Percentiles rank a stretch among this genome's conserved stretches.
Conservation (phyloP, 2,888 invertebrate species). For the Microctonus aethiopoides region DNA sequence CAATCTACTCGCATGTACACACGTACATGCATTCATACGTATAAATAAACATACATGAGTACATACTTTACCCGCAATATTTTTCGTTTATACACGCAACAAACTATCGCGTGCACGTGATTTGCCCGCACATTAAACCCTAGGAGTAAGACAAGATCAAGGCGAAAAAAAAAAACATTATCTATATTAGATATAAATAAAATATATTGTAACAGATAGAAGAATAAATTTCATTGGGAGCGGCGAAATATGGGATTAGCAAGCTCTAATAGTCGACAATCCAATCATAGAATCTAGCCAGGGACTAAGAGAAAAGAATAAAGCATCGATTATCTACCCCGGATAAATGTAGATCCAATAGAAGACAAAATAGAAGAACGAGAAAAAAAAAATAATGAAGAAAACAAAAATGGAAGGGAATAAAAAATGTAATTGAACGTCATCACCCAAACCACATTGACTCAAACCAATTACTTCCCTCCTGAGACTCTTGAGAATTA, state of each 20-base stretch:
- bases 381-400: conserved; percentile 22
- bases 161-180: conserved; percentile 23
- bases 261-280: conserved; percentile 45
- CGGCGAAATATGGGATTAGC: conserved; percentile 3
- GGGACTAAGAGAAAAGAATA: conserved; percentile 40
- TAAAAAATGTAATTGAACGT: not conserved
- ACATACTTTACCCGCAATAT: not conserved
- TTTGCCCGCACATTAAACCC: conserved; percentile 8
- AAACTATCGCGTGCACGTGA: conserved; percentile 2
- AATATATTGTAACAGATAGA: not conserved
- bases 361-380: conserved; percentile 24
- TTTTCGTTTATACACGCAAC: not conserved
- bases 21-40: not conserved
- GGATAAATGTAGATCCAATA: conserved; percentile 23
- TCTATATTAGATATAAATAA: too few relatives aligned
- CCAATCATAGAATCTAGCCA: conserved; percentile 57
- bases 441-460: not conserved
- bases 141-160: conserved; percentile 14
- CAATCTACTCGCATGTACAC: conserved; percentile 9
- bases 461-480: not conserved
- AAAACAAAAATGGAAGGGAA: conserved; percentile 6
- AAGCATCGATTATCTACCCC: conserved; percentile 28
- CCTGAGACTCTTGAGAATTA: too few relatives aligned
- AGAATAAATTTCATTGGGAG: conserved; percentile 1
- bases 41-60: not conserved